A percentile compares a stretch with the other conserved stretches of the same genome.
Evolutionary conservation across 2,888 invertebrate genomes (phyloP).

Genomic region (Dione vanillae): DNA sequence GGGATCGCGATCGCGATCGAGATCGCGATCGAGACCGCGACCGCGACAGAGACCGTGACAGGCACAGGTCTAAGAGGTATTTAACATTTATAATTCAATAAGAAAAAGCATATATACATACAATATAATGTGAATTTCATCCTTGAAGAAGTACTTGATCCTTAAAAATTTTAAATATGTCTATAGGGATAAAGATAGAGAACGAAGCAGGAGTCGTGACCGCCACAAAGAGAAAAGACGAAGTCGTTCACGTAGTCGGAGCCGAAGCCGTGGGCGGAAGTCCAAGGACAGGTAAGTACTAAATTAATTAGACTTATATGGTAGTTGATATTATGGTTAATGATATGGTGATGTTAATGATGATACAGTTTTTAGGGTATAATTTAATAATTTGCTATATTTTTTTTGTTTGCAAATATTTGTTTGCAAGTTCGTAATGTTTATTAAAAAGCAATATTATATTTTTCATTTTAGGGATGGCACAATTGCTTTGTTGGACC

Average conservation of each 20-base stretch:
- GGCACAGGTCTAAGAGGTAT: slow-evolving; percentile 81
- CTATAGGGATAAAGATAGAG: slow-evolving; percentile 75
- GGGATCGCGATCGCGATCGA: slow-evolving; percentile 60
- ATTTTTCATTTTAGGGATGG: slow-evolving; percentile 66
- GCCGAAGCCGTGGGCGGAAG: slow-evolving; percentile 71
- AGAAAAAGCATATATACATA: neutral
- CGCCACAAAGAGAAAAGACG: slow-evolving; percentile 65
- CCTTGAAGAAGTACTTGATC: neutral
- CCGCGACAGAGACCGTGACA: slow-evolving; percentile 58
- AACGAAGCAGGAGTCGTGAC: slow-evolving; percentile 70
- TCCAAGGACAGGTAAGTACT: slow-evolving; percentile 74
- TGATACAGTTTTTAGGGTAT: too few relatives aligned
- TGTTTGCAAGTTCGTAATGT: neutral
- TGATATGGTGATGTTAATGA: too few relatives aligned
- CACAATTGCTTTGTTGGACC: slow-evolving; percentile 78
- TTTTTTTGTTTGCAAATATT: too few relatives aligned
- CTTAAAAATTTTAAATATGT: slow-evolving; percentile 2
- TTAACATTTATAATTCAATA: neutral
- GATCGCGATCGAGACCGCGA: slow-evolving; percentile 58
- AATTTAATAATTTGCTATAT: too few relatives aligned
- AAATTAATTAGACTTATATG: neutral
- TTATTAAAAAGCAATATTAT: neutral
- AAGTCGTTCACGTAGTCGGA: slow-evolving; percentile 68
- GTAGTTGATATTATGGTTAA: too few relatives aligned
- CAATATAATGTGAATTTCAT: neutral